phyloP scores from a whole-genome alignment of 2,113 vertebrate species.

The Microtus montanus region DNA sequence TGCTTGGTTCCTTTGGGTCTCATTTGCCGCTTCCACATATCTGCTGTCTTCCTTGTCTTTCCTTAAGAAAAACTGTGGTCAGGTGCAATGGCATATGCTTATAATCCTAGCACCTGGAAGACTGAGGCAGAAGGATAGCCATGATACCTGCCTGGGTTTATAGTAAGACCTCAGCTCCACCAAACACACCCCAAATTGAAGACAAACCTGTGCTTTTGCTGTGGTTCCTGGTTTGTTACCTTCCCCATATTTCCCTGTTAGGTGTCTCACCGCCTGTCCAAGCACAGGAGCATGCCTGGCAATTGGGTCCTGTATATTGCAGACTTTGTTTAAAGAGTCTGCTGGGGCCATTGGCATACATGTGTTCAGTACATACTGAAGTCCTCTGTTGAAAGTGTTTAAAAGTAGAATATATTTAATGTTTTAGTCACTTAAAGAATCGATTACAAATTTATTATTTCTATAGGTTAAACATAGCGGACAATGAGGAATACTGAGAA shows the following conservation, averaged over 20 bases:
- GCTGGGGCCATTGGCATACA: conserved; percentile 9
- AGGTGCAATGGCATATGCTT: background rate
- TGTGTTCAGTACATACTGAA: conserved; percentile 59
- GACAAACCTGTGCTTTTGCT: background rate
- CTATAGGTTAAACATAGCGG: conserved; percentile 27
- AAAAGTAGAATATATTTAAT: conserved; percentile 55
- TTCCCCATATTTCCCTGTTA: background rate
- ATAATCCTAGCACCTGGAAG: background rate
- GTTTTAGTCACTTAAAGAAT: conserved; percentile 54
- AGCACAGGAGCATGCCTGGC: conserved; percentile 60
- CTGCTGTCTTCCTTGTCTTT: background rate
- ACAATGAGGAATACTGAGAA: too few species aligned
- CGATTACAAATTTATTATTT: conserved; percentile 57
- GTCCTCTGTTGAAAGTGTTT: conserved; percentile 48
- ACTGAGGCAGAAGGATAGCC: background rate
- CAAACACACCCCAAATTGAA: background rate
- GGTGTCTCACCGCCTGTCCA: background rate
- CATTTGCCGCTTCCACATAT: background rate
- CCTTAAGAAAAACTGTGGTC: conserved; percentile 27
- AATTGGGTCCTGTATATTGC: background rate
- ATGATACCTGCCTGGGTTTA: background rate
- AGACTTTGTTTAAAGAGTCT: conserved; percentile 34
- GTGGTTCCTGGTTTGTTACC: background rate
- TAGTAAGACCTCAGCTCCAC: background rate
- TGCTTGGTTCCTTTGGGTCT: background rate